Conservation (phyloP, 2,797 vertebrate genomes). For the Lagorchestes hirsutus region DNA sequence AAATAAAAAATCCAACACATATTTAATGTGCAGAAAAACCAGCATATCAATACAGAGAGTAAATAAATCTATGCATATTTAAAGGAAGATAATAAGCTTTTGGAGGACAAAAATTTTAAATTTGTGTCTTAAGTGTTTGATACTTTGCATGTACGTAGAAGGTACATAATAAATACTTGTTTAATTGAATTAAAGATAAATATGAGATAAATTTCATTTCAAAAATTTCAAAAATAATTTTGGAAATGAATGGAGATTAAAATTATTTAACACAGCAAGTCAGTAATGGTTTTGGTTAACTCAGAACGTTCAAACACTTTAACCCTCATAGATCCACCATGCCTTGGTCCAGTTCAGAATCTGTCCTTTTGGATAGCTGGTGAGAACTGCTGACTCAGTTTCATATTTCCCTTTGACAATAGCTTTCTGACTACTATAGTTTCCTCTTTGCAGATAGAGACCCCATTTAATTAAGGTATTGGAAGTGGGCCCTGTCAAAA, state of each 20-base stretch:
- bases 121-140: not conserved
- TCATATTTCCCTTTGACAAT: not conserved
- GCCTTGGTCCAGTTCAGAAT: conserved; percentile 5
- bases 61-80: not conserved
- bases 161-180: not conserved
- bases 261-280: conserved; percentile 26
- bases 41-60: not conserved
- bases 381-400: conserved; percentile 35
- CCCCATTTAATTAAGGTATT: conserved; percentile 21
- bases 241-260: not conserved
- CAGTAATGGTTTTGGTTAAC: not conserved
- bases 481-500: not conserved
- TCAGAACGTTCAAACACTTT: conserved; percentile 49
- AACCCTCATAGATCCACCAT: not conserved
- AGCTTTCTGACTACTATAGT: conserved; percentile 31
- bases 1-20: conserved; percentile 77
- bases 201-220: not conserved
- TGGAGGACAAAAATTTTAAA: not conserved
- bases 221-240: not conserved
- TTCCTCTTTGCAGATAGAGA: conserved; percentile 51
- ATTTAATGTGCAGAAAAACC: conserved; percentile 69
- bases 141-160: no score
- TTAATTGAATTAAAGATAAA: not conserved
- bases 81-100: not conserved
- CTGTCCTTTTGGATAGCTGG: conserved; percentile 28